Percentiles rank a stretch among this genome's conserved stretches.
Conservation (phyloP, 2,888 invertebrate genomes). For the Ophioninae sp. region DNA sequence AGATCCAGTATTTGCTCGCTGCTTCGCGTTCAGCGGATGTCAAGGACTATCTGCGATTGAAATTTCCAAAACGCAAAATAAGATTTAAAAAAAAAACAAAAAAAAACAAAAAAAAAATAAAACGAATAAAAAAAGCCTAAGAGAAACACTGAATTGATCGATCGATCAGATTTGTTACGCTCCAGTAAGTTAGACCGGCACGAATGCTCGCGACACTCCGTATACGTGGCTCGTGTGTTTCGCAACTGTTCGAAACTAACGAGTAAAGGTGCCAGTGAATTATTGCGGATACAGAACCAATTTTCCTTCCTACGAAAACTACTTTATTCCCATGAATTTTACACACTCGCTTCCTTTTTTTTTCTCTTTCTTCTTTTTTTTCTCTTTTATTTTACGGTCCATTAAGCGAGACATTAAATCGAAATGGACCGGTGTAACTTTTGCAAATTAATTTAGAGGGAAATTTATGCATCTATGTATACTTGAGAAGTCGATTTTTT, state of each 20-base stretch:
- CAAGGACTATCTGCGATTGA: neutral
- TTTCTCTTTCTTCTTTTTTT: neutral
- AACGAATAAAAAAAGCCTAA: too few species aligned
- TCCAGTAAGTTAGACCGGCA: constrained; percentile 21
- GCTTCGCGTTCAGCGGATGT: neutral
- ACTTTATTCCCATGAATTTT: neutral
- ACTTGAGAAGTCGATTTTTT: too few species aligned
- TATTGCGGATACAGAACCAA: neutral
- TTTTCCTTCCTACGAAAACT: neutral
- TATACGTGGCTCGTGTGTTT: neutral
- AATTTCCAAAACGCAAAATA: neutral
- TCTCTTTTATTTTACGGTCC: neutral
- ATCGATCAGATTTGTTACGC: constrained; percentile 35
- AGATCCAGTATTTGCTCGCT: neutral
- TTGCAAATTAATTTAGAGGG: too few species aligned
- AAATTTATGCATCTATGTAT: too few species aligned
- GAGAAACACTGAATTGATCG: constrained; percentile 12
- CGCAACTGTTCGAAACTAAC: constrained; percentile 9
- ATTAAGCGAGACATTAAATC: neutral
- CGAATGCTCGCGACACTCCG: neutral
- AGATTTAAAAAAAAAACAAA: too few species aligned
- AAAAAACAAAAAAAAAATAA: too few species aligned
- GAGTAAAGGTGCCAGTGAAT: constrained; percentile 11
- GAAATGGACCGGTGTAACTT: too few species aligned
- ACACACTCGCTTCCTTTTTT: neutral